Percentiles rank a stretch among this genome's conserved stretches.
phyloP scores from a whole-genome alignment of 2,888 invertebrate species.

The Pycnomerus fuliginosus region DNA sequence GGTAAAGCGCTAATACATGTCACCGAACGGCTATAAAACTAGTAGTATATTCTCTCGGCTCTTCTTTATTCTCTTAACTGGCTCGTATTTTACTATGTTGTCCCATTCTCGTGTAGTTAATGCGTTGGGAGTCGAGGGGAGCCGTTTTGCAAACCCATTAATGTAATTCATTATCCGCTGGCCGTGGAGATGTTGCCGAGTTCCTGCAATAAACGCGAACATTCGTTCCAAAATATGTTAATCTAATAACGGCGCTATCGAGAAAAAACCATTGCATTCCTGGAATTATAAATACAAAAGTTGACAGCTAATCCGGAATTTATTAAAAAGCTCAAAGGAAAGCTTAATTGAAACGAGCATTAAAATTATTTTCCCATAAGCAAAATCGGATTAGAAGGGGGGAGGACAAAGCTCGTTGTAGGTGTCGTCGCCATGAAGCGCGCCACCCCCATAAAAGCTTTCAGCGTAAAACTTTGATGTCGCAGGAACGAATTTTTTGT shows the following conservation, averaged over 20 bases:
- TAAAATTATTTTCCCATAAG: slow-evolving; percentile 44
- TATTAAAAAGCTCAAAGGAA: slow-evolving; percentile 30
- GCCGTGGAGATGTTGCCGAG: slow-evolving; percentile 35
- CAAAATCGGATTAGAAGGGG: slow-evolving; percentile 37
- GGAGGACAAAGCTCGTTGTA: slow-evolving; percentile 31
- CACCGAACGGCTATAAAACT: slow-evolving; percentile 49
- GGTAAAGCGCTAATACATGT: slow-evolving; percentile 51
- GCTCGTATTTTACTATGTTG: slow-evolving; percentile 51
- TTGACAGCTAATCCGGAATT: slow-evolving; percentile 27
- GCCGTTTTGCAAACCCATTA: slow-evolving; percentile 50
- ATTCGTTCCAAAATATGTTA: slow-evolving; percentile 38
- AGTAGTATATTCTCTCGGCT: slow-evolving; percentile 48
- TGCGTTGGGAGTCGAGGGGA: slow-evolving; percentile 48
- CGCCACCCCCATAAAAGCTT: slow-evolving; percentile 8
- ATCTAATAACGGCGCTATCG: slow-evolving; percentile 26
- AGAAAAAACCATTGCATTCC: slow-evolving; percentile 3
- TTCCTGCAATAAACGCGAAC: slow-evolving; percentile 23
- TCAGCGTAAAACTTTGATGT: slow-evolving; percentile 10
- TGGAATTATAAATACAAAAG: neutral
- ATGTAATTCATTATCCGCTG: slow-evolving; percentile 52
- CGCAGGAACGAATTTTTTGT: slow-evolving; percentile 8
- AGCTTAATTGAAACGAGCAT: slow-evolving; percentile 43
- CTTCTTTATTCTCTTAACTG: slow-evolving; percentile 53
- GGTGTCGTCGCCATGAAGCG: slow-evolving; percentile 29
- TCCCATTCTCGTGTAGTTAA: slow-evolving; percentile 52